A percentile compares a stretch with the other conserved stretches of the same genome.
Conservation (phyloP, 2,113 vertebrate species). For the Paramisgurnus dabryanus region DNA sequence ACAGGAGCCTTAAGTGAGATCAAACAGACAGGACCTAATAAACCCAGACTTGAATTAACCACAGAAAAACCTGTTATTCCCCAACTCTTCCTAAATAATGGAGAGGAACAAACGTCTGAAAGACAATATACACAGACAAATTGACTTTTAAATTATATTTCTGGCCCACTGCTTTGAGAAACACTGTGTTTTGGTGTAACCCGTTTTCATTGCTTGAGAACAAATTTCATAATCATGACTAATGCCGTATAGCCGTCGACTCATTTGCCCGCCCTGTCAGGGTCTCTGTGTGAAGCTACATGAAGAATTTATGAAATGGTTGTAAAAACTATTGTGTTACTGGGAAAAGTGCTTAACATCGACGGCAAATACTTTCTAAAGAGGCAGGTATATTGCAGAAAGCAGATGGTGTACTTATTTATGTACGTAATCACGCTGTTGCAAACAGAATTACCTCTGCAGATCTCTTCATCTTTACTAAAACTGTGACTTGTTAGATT, state of each 20-base stretch:
- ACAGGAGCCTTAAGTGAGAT: slow-evolving; percentile 14
- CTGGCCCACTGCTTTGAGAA: slow-evolving; percentile 43
- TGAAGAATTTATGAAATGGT: slow-evolving; percentile 44
- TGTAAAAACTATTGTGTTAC: slow-evolving; percentile 32
- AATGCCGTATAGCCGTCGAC: slow-evolving; percentile 28
- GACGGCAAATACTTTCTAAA: slow-evolving; percentile 23
- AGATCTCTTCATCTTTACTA: background rate
- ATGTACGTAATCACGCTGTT: slow-evolving; percentile 31
- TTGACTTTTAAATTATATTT: slow-evolving; percentile 64
- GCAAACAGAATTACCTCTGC: slow-evolving; percentile 4
- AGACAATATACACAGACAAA: slow-evolving; percentile 62
- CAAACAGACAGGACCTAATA: slow-evolving; percentile 54
- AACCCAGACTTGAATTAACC: slow-evolving; percentile 67
- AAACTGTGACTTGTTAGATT: background rate
- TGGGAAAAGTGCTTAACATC: slow-evolving; percentile 13
- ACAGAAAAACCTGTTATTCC: slow-evolving; percentile 63
- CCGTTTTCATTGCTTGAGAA: slow-evolving; percentile 28
- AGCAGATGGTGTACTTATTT: slow-evolving; percentile 14
- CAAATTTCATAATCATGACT: slow-evolving; percentile 47
- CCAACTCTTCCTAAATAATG: slow-evolving; percentile 63
- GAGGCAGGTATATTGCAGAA: slow-evolving; percentile 20
- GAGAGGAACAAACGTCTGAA: slow-evolving; percentile 59
- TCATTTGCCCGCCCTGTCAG: slow-evolving; percentile 13
- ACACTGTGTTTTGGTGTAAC: slow-evolving; percentile 37
- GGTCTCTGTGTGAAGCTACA: slow-evolving; percentile 29